A percentile compares a stretch with the other conserved stretches of the same genome.
Evolutionary conservation across 2,113 vertebrate species (phyloP).

Genomic region (Astatotilapia flaviijosephi): DNA sequence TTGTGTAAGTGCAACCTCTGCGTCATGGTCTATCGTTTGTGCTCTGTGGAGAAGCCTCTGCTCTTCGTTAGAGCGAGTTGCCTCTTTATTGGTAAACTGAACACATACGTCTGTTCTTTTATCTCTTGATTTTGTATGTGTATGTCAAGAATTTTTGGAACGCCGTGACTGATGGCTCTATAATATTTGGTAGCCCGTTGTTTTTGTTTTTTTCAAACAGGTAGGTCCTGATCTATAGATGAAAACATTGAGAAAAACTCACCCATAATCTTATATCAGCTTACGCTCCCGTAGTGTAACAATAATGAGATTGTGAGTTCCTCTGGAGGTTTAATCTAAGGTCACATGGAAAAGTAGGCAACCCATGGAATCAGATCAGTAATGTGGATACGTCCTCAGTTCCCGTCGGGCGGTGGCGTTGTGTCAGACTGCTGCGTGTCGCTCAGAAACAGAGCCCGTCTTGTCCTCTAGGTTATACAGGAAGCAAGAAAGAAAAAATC

Average conservation of each 20-base stretch:
- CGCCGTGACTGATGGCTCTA: slow-evolving; percentile 43
- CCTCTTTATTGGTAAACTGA: slow-evolving; percentile 27
- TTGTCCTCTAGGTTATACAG: background rate
- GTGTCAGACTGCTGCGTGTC: slow-evolving; percentile 7
- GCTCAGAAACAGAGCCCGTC: background rate
- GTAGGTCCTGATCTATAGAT: slow-evolving; percentile 31
- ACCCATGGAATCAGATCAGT: slow-evolving; percentile 55
- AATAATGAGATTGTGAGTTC: slow-evolving; percentile 27
- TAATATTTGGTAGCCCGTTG: slow-evolving; percentile 38
- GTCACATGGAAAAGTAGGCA: slow-evolving; percentile 67
- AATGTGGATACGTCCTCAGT: slow-evolving; percentile 30
- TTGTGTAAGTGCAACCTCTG: slow-evolving; percentile 66
- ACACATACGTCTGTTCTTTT: slow-evolving; percentile 1
- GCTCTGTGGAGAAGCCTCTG: slow-evolving; percentile 52
- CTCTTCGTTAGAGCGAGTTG: slow-evolving; percentile 15
- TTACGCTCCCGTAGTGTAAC: slow-evolving; percentile 23
- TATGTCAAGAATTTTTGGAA: background rate
- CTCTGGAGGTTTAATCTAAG: slow-evolving; percentile 52
- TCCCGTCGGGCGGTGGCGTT: slow-evolving; percentile 3
- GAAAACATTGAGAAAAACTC: background rate
- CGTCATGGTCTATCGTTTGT: slow-evolving; percentile 57
- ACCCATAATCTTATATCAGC: slow-evolving; percentile 9
- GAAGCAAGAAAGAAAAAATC: slow-evolving; percentile 19
- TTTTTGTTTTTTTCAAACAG: background rate
- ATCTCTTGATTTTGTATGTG: slow-evolving; percentile 14